Evolutionary conservation across 2,113 vertebrate species (phyloP).

Genomic region (Herpailurus yagouaroundi): DNA sequence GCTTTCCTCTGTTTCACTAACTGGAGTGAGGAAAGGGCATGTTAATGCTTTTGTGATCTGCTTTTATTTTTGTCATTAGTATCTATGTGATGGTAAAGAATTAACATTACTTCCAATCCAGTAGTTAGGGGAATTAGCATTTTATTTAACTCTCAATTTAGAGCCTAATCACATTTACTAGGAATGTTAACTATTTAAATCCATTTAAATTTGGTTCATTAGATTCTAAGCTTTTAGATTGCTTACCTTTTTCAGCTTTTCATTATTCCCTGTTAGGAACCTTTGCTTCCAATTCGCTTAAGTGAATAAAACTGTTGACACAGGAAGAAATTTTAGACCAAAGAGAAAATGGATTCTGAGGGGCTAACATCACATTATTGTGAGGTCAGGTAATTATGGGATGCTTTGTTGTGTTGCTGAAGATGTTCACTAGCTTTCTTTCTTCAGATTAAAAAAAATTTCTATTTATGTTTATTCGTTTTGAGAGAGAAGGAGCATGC

Average conservation of each 20-base stretch:
- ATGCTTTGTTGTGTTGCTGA: slow-evolving; percentile 6
- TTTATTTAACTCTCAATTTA: slow-evolving; percentile 33
- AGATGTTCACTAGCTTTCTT: slow-evolving; percentile 1
- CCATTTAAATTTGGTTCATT: background rate
- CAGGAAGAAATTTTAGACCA: slow-evolving; percentile 36
- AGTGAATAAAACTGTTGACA: background rate
- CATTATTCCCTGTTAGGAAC: background rate
- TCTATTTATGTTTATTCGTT: too few relatives aligned
- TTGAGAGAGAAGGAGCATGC: too few relatives aligned
- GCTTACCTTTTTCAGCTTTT: background rate
- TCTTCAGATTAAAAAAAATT: background rate
- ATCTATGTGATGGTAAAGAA: slow-evolving; percentile 20
- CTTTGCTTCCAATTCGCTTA: background rate
- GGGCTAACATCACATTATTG: background rate
- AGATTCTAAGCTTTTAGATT: slow-evolving; percentile 13
- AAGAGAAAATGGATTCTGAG: background rate
- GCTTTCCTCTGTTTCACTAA: slow-evolving; percentile 29
- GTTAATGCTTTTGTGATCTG: background rate
- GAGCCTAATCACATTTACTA: background rate
- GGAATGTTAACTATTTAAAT: background rate
- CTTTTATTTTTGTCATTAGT: slow-evolving; percentile 23
- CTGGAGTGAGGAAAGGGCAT: background rate
- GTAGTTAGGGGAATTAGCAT: background rate
- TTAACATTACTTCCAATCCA: background rate
- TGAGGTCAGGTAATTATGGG: background rate